phyloP scores from a whole-genome alignment of 2,113 vertebrate genomes.

The Pholis gunnellus region DNA sequence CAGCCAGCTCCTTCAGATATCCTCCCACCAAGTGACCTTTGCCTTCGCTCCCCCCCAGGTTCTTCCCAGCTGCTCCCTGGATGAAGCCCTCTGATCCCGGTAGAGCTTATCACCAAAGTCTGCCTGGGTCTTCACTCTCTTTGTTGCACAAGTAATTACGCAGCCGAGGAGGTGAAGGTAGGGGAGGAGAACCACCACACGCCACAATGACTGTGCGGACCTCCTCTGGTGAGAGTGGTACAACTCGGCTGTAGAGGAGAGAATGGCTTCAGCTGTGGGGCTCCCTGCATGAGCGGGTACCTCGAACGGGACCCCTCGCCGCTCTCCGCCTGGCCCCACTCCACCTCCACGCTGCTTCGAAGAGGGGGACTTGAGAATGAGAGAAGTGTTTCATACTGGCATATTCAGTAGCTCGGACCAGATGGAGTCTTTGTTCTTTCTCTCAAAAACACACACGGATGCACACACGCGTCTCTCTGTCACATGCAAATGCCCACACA shows the following conservation, averaged over 20 bases:
- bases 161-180: conserved; percentile 38
- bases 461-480: neutral
- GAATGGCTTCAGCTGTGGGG: conserved; percentile 24
- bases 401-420: conserved; percentile 62
- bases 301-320: conserved; percentile 59
- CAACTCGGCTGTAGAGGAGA: conserved; percentile 19
- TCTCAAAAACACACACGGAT: conserved; percentile 42
- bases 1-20: conserved; percentile 55
- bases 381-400: conserved; percentile 69
- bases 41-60: conserved; percentile 37
- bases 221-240: conserved; percentile 13
- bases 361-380: conserved; percentile 48
- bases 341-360: conserved; percentile 59
- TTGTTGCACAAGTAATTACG: conserved; percentile 72
- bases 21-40: conserved; percentile 63
- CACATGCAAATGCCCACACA: neutral
- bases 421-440: conserved; percentile 77
- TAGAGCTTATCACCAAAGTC: conserved; percentile 70
- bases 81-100: conserved; percentile 71
- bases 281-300: conserved; percentile 20
- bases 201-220: conserved; percentile 50
- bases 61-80: conserved; percentile 57
- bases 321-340: conserved; percentile 53
- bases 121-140: conserved; percentile 46
- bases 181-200: conserved; percentile 29